Evolutionary conservation across 2,113 vertebrate genomes (phyloP).

Genomic region (Leucosticte australis): DNA sequence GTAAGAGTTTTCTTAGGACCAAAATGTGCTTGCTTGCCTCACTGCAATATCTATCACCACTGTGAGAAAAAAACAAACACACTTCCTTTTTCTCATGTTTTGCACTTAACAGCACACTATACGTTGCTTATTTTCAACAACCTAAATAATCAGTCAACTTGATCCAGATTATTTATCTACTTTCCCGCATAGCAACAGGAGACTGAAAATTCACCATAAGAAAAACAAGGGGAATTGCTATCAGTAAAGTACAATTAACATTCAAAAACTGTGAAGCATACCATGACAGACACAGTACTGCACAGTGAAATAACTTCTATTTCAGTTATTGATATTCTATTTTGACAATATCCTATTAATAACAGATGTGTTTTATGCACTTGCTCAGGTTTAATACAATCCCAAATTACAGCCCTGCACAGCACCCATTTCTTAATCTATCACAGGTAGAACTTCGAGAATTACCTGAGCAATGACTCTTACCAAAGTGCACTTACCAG

Average conservation of each 20-base stretch:
- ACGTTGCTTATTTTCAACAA: neutral
- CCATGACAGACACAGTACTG: neutral
- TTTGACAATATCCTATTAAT: neutral
- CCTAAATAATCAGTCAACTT: neutral
- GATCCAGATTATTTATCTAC: neutral
- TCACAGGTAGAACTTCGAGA: neutral
- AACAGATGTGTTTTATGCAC: neutral
- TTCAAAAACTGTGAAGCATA: neutral
- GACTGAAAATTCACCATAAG: neutral
- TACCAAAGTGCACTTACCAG: slow-evolving; percentile 76
- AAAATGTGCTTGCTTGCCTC: neutral
- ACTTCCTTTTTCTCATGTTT: neutral
- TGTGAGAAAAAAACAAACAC: neutral
- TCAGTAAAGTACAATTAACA: neutral
- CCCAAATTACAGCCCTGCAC: neutral
- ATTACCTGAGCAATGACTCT: neutral
- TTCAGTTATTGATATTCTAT: neutral
- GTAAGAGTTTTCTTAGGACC: neutral
- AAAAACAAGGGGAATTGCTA: neutral
- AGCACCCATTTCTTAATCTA: neutral
- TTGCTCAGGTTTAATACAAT: neutral
- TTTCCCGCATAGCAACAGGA: neutral
- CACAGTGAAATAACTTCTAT: neutral
- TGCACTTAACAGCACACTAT: neutral
- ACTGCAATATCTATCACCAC: neutral